These are phyloP conservation scores for Diuraphis noxia DNA, from an alignment of 1,140 invertebrate genomes.

Conservation along the genomic window DNA sequence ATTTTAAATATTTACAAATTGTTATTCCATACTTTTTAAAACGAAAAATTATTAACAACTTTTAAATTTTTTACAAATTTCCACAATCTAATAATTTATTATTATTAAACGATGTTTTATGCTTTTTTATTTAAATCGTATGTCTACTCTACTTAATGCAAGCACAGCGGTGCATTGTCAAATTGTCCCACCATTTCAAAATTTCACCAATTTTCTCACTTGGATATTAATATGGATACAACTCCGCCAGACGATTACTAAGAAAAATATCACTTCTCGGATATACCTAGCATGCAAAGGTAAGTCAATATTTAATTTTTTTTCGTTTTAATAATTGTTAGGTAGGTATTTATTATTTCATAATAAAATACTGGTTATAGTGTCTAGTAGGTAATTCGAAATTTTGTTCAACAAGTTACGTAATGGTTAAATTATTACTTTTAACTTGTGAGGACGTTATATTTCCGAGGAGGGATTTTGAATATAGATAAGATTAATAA, in stretches of 20 bases:
- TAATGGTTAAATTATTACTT: not conserved
- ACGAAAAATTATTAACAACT: not conserved
- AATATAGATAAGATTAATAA: not conserved
- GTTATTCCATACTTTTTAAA: constrained; percentile 27
- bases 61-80: not conserved
- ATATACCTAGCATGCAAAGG: constrained; percentile 12
- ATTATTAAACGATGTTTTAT: not conserved
- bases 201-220: not conserved
- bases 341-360: not conserved
- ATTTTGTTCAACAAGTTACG: not conserved
- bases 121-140: not conserved
- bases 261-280: not conserved
- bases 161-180: not conserved
- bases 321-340: not conserved
- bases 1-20: constrained; percentile 1
- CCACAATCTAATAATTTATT: not conserved
- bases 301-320: not conserved
- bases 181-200: not conserved
- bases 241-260: not conserved
- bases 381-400: not conserved
- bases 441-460: not conserved
- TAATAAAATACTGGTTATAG: not conserved
- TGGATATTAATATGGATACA: not conserved
- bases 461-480: not conserved
- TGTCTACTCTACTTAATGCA: not conserved